A percentile compares a stretch with the other conserved stretches of the same genome.
phyloP scores from a whole-genome alignment of 2,888 invertebrate genomes.

The Pristionchus maxplancki region DNA sequence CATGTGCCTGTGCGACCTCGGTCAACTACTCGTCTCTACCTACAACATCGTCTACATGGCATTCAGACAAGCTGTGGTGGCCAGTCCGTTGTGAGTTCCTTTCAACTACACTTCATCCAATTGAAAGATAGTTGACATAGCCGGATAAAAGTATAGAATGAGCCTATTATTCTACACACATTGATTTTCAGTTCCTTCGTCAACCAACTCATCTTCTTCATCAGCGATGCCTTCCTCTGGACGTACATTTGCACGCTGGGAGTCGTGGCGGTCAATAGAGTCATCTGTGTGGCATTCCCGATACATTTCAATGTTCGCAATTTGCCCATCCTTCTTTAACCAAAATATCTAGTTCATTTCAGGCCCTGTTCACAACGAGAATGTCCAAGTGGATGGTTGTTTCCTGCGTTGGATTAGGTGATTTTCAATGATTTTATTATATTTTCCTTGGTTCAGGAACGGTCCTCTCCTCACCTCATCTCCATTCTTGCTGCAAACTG shows the following conservation, averaged over 20 bases:
- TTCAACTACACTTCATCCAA: too few relatives aligned
- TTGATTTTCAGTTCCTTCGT: background rate
- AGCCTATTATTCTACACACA: background rate
- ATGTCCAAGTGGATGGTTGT: background rate
- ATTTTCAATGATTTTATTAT: background rate
- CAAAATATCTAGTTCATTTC: background rate
- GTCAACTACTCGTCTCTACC: background rate
- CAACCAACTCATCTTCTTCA: background rate
- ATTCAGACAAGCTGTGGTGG: background rate
- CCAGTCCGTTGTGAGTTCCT: background rate
- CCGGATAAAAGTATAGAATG: too few relatives aligned
- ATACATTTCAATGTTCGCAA: background rate
- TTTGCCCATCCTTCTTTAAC: too few relatives aligned
- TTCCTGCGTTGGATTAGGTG: background rate
- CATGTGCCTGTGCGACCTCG: background rate
- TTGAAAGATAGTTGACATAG: too few relatives aligned
- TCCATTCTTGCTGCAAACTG: background rate
- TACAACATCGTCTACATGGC: slow-evolving; percentile 14
- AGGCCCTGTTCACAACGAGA: background rate
- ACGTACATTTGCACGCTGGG: background rate
- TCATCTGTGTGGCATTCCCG: background rate
- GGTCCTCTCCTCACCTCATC: background rate
- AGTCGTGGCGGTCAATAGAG: background rate
- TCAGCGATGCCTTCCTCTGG: background rate
- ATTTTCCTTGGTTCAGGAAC: background rate